Conservation (phyloP, 2,113 vertebrate genomes). For the Motacilla alba region DNA sequence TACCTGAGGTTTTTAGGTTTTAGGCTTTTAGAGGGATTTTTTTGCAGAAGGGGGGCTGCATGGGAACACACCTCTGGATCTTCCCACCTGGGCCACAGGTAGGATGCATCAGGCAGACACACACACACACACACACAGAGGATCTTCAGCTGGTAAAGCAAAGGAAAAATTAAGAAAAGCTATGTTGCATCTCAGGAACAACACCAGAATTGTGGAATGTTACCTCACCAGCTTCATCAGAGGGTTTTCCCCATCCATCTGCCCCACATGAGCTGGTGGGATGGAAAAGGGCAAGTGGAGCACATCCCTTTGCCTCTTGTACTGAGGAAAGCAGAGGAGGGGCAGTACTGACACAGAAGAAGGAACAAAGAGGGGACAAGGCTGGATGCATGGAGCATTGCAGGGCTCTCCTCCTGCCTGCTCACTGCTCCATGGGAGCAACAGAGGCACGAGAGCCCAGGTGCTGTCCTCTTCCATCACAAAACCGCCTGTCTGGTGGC, state of each 20-base stretch:
- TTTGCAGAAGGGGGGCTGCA: neutral
- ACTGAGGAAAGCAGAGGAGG: neutral
- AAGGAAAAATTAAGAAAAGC: neutral
- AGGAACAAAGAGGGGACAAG: neutral
- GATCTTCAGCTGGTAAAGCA: neutral
- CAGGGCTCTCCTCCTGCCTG: neutral
- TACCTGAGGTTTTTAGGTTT: neutral
- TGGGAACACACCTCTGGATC: neutral
- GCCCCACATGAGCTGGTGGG: neutral
- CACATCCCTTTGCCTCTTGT: neutral
- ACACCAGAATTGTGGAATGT: neutral
- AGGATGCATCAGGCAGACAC: neutral
- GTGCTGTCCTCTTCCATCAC: accelerated
- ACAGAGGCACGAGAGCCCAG: accelerated
- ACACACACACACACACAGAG: too few species aligned
- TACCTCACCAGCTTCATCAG: neutral
- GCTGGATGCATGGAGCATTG: neutral
- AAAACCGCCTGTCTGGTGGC: accelerated
- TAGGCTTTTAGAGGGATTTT: neutral
- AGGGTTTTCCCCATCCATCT: neutral
- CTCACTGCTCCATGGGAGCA: neutral
- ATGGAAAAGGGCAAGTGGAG: neutral
- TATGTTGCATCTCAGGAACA: neutral
- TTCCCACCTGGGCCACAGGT: neutral
- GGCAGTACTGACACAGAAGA: neutral